Evolutionary conservation across 2,113 vertebrate species (phyloP), one percentile per base, ranked within the genome.

Genomic region (Brachirus orientalis): DNA sequence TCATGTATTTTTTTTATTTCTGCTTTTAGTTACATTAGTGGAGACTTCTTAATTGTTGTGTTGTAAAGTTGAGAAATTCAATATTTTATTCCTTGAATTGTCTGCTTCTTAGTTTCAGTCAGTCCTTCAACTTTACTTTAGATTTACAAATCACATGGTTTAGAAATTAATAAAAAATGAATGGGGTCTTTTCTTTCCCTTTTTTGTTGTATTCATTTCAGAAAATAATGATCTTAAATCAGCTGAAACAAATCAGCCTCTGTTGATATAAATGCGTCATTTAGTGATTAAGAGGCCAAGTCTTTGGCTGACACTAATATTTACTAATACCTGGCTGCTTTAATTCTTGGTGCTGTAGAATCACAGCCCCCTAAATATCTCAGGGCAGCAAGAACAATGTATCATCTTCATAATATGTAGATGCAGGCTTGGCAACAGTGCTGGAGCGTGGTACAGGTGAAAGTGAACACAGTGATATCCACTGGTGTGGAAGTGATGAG

Each of bases 311-410:
- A n/a, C 44, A 14, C 61, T 51, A n/a, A 52, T 51, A 16, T 66
- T 79, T 66, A 79, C 80, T 55, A 69, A 65, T 51, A 50, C 53
- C 74, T 63, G 82, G 79, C 73, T 90, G 86, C n/a, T 85, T 88
- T 88, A 89, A 89, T 66, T 74, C 59, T 51, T 9, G 4, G 59
- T 19, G 20, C 12, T 35, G 19, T 36, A 33, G 47, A 71, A 38
- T 58, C 41, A 3, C 28, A 68, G 64, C 74, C 72, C 82, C 6
- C 43, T 70, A 37, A 66, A 37, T 48, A 53, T 53, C 41, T 59
- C 7, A 7, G 71, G 65, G 50, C 63, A 76, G 28, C 6, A 1
- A 69, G 37, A 62, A 72, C 9, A 13, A 53, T 12, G 20, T 55
- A 61, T 80, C 67, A 62, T 73, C 68, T 75, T 74, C 56, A 59